phyloP scores from a whole-genome alignment of 1,140 invertebrate genomes.

The Halesus radiatus region DNA sequence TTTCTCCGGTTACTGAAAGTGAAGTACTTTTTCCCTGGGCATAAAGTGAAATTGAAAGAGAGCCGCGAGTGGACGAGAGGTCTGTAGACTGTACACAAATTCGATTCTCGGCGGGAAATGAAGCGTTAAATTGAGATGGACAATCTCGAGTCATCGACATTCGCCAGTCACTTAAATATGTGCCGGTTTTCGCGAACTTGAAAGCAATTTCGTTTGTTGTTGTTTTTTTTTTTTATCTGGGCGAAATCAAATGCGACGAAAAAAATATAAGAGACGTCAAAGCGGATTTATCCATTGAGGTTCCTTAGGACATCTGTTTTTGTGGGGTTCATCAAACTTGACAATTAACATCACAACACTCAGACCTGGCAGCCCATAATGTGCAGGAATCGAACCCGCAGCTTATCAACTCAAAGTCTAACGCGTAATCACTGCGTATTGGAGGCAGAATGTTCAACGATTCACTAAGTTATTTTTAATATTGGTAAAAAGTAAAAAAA shows the following conservation, averaged over 20 bases:
- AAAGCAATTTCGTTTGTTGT: background rate
- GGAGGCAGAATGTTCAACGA: too few relatives aligned
- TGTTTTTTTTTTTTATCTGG: background rate
- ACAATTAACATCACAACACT: too few relatives aligned
- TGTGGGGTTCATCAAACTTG: too few relatives aligned
- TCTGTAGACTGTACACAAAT: background rate
- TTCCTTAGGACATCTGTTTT: too few relatives aligned
- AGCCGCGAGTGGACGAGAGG: background rate
- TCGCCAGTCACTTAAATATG: background rate
- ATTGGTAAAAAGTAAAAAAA: too few relatives aligned
- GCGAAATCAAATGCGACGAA: constrained; percentile 6
- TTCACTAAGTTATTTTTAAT: too few relatives aligned
- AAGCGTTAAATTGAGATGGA: constrained; percentile 22
- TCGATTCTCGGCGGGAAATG: constrained; percentile 9
- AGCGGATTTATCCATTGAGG: background rate
- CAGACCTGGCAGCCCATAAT: too few relatives aligned
- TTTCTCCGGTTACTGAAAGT: constrained; percentile 31
- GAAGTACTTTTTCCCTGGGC: constrained; percentile 2
- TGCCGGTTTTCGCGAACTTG: constrained; percentile 13
- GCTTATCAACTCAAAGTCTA: too few relatives aligned
- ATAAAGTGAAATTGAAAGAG: constrained; percentile 26
- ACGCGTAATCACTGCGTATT: too few relatives aligned
- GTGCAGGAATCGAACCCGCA: too few relatives aligned
- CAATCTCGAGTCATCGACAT: constrained; percentile 17
- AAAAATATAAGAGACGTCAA: constrained; percentile 3